A percentile compares a stretch with the other conserved stretches of the same genome.
phyloP scores from a whole-genome alignment of 2,888 invertebrate genomes.

The Leucophora obtusa region DNA sequence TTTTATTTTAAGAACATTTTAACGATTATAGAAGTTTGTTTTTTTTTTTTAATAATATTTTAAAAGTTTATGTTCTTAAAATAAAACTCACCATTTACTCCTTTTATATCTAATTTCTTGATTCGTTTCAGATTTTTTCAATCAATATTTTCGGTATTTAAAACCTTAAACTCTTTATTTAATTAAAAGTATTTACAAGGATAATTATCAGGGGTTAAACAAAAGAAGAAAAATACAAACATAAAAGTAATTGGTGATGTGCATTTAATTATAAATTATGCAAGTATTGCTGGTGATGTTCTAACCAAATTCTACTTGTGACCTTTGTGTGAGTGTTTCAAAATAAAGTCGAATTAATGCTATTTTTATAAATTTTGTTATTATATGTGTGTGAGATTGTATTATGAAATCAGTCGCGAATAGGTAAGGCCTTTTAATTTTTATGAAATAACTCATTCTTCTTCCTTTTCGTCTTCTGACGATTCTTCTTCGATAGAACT shows the following conservation, averaged over 20 bases:
- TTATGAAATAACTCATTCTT: conserved; percentile 20
- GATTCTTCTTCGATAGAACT: conserved; percentile 36
- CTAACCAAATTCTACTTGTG: not conserved
- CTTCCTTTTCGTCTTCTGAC: conserved; percentile 34
- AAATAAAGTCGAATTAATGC: not conserved
- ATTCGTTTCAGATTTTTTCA: not conserved
- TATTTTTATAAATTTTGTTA: not conserved
- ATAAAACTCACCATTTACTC: too few relatives aligned
- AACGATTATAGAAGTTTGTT: too few relatives aligned
- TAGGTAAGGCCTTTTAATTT: not conserved
- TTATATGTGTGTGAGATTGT: not conserved
- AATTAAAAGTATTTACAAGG: conserved; percentile 40
- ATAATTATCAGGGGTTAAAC: not conserved
- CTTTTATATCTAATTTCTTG: conserved; percentile 2
- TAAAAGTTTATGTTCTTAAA: too few relatives aligned
- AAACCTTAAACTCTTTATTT: conserved; percentile 9
- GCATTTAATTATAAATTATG: not conserved
- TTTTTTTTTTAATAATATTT: too few relatives aligned
- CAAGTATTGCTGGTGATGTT: conserved; percentile 2
- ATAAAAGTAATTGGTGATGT: not conserved
- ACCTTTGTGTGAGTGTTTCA: not conserved
- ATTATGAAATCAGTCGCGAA: conserved; percentile 44
- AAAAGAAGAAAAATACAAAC: not conserved
- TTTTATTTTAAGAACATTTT: too few relatives aligned
- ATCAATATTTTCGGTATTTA: not conserved